Conservation (phyloP, 2,797 vertebrate genomes). For the Chrosomus eos region DNA sequence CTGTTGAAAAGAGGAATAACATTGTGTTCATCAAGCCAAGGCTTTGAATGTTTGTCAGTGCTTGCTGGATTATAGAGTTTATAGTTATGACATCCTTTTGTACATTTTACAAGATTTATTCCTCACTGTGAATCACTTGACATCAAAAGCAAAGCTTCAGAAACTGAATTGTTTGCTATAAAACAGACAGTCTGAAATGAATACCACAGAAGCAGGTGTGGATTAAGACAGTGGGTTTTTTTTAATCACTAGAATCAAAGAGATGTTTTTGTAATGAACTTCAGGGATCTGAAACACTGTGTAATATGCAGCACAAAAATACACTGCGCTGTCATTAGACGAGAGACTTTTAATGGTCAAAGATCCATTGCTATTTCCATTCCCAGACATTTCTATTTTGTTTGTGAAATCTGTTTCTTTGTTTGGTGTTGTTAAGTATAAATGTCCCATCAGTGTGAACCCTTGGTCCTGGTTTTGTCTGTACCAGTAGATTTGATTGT, state of each 20-base stretch:
- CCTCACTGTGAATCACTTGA: neutral
- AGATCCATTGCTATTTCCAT: slow-evolving; percentile 40
- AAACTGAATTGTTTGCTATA: neutral
- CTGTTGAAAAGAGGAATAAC: neutral
- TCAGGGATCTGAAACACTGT: slow-evolving; percentile 56
- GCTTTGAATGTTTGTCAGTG: neutral
- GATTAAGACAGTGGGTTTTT: neutral
- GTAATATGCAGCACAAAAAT: slow-evolving; percentile 69
- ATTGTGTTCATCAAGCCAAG: neutral
- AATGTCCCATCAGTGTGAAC: slow-evolving; percentile 60
- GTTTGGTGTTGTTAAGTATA: accelerated
- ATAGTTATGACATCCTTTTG: neutral
- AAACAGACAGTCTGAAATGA: neutral
- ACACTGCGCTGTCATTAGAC: slow-evolving; percentile 55
- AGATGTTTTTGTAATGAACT: slow-evolving; percentile 60
- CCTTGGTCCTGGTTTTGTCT: slow-evolving; percentile 38
- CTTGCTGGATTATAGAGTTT: neutral
- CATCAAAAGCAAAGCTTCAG: neutral
- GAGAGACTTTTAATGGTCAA: slow-evolving; percentile 46
- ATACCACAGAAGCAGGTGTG: slow-evolving; percentile 41
- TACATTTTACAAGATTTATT: neutral
- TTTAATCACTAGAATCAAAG: neutral
- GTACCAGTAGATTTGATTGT: slow-evolving; percentile 67
- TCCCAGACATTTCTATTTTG: slow-evolving; percentile 47
- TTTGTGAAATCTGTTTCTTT: slow-evolving; percentile 22